Evolutionary conservation across 1,140 invertebrate genomes (phyloP).

Genomic region (Carposina sasakii): DNA sequence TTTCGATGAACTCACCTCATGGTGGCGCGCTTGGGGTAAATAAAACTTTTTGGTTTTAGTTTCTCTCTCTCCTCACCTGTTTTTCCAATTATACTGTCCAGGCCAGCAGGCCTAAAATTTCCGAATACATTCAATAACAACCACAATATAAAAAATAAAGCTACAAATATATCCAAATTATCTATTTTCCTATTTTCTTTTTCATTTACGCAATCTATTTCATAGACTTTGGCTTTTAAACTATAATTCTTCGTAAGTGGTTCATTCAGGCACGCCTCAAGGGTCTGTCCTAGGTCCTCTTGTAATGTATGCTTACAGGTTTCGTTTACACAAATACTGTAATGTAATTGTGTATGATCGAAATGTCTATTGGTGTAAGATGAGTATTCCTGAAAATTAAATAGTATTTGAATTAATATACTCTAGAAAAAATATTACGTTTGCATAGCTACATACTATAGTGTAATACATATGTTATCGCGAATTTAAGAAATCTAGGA

Average conservation of each 20-base stretch:
- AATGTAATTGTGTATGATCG: slow-evolving; percentile 33
- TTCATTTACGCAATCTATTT: slow-evolving; percentile 16
- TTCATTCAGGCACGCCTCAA: slow-evolving; percentile 34
- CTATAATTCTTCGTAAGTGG: slow-evolving; percentile 23
- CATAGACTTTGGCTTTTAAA: slow-evolving; percentile 23
- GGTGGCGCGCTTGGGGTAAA: no score
- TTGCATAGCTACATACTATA: no score
- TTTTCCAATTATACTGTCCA: slow-evolving; percentile 9
- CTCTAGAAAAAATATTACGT: no score
- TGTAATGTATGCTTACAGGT: slow-evolving; percentile 25
- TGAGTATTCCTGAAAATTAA: slow-evolving; percentile 28
- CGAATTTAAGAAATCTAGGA: no score
- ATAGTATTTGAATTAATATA: background rate
- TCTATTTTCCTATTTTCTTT: slow-evolving; percentile 20
- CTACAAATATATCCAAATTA: slow-evolving; percentile 21
- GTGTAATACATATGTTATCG: no score
- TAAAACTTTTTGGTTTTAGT: no score
- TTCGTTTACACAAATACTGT: slow-evolving; percentile 35
- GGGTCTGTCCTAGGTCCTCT: slow-evolving; percentile 8
- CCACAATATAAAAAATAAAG: slow-evolving; percentile 18
- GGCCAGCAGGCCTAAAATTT: slow-evolving; percentile 27
- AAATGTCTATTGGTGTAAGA: slow-evolving; percentile 28
- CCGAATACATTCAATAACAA: slow-evolving; percentile 28
- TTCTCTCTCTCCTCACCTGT: no score
- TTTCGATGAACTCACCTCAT: no score